These are phyloP conservation scores for Labrus mixtus DNA, from an alignment of 2,113 vertebrate genomes.

Conservation along the genomic window DNA sequence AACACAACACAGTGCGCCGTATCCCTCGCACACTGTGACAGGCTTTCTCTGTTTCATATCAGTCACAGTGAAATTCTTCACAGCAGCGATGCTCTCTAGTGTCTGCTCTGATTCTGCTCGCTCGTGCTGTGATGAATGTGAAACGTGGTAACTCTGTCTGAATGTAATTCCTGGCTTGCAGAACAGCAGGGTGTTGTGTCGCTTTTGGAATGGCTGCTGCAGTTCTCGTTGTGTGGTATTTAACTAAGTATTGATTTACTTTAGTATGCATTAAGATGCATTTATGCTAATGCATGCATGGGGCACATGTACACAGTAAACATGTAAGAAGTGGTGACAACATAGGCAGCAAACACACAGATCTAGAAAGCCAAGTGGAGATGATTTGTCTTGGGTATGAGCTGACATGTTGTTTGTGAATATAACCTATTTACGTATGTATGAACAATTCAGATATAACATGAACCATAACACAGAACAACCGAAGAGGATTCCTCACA, in stretches of 20 bases:
- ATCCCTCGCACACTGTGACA: constrained; percentile 46
- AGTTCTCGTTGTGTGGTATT: constrained; percentile 10
- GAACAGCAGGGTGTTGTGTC: constrained; percentile 9
- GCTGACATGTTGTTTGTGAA: neutral
- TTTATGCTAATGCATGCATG: constrained; percentile 72
- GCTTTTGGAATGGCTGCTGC: constrained; percentile 11
- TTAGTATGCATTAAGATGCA: constrained; percentile 9
- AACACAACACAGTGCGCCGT: constrained; percentile 16
- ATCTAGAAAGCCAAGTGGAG: constrained; percentile 12
- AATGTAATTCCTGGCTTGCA: constrained; percentile 15
- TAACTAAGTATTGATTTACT: constrained; percentile 53
- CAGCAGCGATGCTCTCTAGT: constrained; percentile 7
- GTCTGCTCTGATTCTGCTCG: constrained; percentile 42
- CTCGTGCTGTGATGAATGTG: constrained; percentile 43
- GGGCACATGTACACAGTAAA: constrained; percentile 41
- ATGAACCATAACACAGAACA: too few species aligned
- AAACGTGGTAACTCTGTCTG: constrained; percentile 21
- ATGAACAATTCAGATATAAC: too few species aligned
- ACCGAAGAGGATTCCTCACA: too few species aligned
- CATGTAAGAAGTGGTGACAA: constrained; percentile 34
- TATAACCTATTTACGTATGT: too few species aligned
- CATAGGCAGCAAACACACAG: constrained; percentile 37
- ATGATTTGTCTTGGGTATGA: neutral
- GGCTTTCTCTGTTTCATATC: constrained; percentile 42
- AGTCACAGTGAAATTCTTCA: constrained; percentile 39